A percentile compares a stretch with the other conserved stretches of the same genome.
These are phyloP conservation scores for Eumeta japonica DNA, from an alignment of 1,140 invertebrate species.

Conservation along the genomic window DNA sequence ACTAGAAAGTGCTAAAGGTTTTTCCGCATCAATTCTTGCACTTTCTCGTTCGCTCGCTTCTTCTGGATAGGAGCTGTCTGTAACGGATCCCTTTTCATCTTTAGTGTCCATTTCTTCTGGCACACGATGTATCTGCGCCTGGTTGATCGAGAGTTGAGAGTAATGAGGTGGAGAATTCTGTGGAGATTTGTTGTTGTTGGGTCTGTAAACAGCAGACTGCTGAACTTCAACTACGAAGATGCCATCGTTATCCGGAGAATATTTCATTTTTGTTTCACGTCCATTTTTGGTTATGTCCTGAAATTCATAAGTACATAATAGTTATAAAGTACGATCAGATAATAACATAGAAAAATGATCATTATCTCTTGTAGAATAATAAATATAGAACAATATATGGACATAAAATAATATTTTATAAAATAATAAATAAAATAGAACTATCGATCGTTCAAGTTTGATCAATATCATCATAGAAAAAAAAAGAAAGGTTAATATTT, in stretches of 20 bases:
- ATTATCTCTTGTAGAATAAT: no score
- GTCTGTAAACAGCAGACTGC: conserved; percentile 51
- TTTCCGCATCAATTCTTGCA: conserved; percentile 28
- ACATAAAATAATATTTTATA: no score
- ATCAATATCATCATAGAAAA: no score
- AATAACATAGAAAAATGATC: no score
- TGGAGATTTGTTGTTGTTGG: conserved; percentile 22
- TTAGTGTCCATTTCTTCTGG: conserved; percentile 30
- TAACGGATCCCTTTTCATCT: conserved; percentile 38
- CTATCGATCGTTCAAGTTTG: no score
- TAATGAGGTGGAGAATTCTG: conserved; percentile 36
- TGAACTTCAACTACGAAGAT: conserved; percentile 76
- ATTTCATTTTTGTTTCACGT: conserved; percentile 68
- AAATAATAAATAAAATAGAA: no score
- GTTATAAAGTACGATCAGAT: not conserved
- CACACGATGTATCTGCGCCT: conserved; percentile 60
- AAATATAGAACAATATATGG: no score
- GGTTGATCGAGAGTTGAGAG: conserved; percentile 53
- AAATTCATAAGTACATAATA: conserved; percentile 28
- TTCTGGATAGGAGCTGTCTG: conserved; percentile 31
- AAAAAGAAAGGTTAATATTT: no score
- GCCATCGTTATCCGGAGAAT: conserved; percentile 69
- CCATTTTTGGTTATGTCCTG: conserved; percentile 67
- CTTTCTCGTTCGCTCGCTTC: conserved; percentile 52
- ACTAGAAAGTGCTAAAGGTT: conserved; percentile 55